These are phyloP conservation scores for Gerosis bhagava DNA, from an alignment of 2,888 invertebrate genomes.

Conservation along the genomic window DNA sequence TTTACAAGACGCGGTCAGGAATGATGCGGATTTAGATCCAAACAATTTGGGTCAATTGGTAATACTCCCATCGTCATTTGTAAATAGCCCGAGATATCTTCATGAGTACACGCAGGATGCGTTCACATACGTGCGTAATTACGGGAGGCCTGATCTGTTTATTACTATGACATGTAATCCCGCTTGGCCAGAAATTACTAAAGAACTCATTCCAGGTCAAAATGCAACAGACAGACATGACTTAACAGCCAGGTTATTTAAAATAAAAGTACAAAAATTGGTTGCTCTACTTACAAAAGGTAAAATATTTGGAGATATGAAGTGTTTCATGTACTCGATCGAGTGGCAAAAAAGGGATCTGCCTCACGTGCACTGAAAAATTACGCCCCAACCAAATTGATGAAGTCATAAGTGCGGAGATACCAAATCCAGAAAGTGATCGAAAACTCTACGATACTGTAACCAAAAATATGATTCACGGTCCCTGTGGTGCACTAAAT, in stretches of 20 bases:
- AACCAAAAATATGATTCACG: no score
- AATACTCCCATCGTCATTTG: slow-evolving; percentile 17
- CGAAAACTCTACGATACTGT: slow-evolving; percentile 30
- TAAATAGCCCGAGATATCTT: slow-evolving; percentile 20
- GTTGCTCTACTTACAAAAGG: slow-evolving; percentile 24
- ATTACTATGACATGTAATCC: slow-evolving; percentile 39
- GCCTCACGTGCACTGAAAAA: slow-evolving; percentile 32
- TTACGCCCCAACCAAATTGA: slow-evolving; percentile 36
- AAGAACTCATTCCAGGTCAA: slow-evolving; percentile 32
- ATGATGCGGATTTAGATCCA: slow-evolving; percentile 4
- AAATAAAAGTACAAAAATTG: slow-evolving; percentile 24
- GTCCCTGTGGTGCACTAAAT: slow-evolving; percentile 34
- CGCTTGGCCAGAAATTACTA: slow-evolving; percentile 38
- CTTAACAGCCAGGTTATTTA: slow-evolving; percentile 23
- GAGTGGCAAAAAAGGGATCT: slow-evolving; percentile 39
- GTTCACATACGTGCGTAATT: slow-evolving; percentile 28
- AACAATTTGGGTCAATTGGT: slow-evolving; percentile 14
- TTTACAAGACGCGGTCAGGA: slow-evolving; percentile 1
- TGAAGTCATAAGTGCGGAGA: slow-evolving; percentile 36
- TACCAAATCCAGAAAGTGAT: slow-evolving; percentile 34
- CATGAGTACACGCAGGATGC: slow-evolving; percentile 35
- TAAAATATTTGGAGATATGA: slow-evolving; percentile 21
- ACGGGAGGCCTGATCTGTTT: slow-evolving; percentile 34
- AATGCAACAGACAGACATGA: slow-evolving; percentile 27
- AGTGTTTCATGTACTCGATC: slow-evolving; percentile 29